Evolutionary conservation across 2,797 vertebrate genomes (phyloP), one percentile per base, ranked within the genome.

Genomic region (Clarias platycephalus): DNA sequence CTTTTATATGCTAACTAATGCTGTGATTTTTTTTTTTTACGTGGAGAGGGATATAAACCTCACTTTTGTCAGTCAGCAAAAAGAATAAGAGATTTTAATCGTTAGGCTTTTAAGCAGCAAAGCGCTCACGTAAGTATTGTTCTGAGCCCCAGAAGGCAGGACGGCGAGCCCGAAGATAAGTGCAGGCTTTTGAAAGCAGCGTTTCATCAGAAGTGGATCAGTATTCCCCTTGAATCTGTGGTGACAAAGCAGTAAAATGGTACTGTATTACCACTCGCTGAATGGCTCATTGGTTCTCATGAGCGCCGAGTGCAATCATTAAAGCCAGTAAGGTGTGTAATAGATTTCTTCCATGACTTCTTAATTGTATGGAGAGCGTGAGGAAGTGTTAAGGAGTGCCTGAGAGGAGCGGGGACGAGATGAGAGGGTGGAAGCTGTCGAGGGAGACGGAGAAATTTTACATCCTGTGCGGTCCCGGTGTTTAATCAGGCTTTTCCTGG

Each of bases 251-350:
- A 87, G 88, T 86, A 90, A 91, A 91, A 92, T 89, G 92, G 91
- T 93, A 92, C 92, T 90, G 87, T 91, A 92, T 93, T 93, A 92
- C 88, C 90, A 88, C 91, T 90, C 90, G 89, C 93, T 93, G 94
- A 94, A 94, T 89, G 94, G 90, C 94, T 94, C 93, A 94, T 93
- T 93, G 91, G 87, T 86, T 58, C 92, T 94, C 92, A 93, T 94
- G 91, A 91, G 88, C 88, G 88, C 90, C 89, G 92, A 94, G 92
- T 92, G 92, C 93, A 94, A 94, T 95, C 93, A 95, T 95, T 95
- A 94, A 92, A 93, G 91, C 92, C 93, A 94, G 94, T 95, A 95
- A 95, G 91, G 93, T 95, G 94, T 95, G 94, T 95, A 95, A 95
- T 95, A 90, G 92, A 95, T 95, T 95, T 91, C 88, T 90, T 90